These are phyloP conservation scores for Capromys pilorides DNA, from an alignment of 2,797 vertebrate genomes.

Conservation along the genomic window DNA sequence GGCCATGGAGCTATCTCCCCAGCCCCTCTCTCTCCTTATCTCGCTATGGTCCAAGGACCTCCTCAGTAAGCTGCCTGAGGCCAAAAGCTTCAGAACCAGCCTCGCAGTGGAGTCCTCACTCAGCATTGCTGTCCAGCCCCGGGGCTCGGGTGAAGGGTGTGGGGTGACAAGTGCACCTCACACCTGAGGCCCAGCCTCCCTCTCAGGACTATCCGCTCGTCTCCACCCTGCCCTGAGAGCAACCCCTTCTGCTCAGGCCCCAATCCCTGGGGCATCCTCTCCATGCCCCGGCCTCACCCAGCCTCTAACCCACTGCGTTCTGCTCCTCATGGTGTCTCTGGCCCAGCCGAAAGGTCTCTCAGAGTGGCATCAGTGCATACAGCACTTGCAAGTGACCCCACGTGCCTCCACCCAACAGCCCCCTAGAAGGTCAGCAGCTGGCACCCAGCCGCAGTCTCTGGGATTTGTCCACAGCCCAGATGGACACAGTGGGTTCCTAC, in stretches of 20 bases:
- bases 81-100: background rate
- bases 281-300: too few relatives aligned
- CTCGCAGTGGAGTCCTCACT: background rate
- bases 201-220: background rate
- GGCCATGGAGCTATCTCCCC: too few relatives aligned
- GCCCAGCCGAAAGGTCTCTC: background rate
- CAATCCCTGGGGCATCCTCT: background rate
- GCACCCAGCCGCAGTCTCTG: background rate
- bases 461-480: background rate
- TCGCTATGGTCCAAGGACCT: background rate
- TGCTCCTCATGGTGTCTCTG: background rate
- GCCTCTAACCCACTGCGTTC: background rate
- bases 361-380: rapidly evolving
- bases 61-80: background rate
- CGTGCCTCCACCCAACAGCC: background rate
- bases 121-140: background rate
- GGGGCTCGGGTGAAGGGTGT: rapidly evolving
- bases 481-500: constrained; percentile 79
- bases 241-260: background rate
- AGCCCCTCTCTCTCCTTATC: too few relatives aligned
- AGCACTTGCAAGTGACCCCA: background rate
- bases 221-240: background rate
- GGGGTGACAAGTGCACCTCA: background rate
- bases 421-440: rapidly evolving
- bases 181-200: background rate